phyloP scores from a whole-genome alignment of 2,113 vertebrate species.

The Pelodiscus sinensis region DNA sequence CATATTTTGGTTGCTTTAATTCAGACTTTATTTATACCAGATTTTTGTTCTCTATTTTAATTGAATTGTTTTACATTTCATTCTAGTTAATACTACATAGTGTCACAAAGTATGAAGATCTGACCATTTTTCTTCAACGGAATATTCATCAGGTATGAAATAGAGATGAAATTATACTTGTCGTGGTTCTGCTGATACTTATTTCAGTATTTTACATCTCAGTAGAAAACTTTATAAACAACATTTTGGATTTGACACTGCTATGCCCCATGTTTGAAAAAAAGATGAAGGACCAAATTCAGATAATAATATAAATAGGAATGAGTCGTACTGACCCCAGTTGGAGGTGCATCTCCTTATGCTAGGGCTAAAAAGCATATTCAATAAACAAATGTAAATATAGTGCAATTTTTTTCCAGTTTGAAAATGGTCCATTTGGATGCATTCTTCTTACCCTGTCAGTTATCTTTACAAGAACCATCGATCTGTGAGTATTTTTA shows the following conservation, averaged over 20 bases:
- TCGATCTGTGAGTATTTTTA: constrained; percentile 83
- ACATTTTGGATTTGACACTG: accelerated
- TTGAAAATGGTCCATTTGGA: constrained; percentile 86
- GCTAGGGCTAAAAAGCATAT: neutral
- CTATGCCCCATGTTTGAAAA: neutral
- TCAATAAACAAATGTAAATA: neutral
- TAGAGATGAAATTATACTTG: neutral
- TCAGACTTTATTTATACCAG: neutral
- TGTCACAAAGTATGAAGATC: constrained; percentile 81
- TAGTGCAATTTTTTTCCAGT: constrained; percentile 73
- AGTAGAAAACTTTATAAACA: neutral
- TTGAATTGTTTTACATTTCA: neutral
- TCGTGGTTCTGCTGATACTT: neutral
- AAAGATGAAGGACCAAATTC: neutral
- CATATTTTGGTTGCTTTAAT: neutral
- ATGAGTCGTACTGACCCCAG: neutral
- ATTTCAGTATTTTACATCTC: neutral
- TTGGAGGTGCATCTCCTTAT: neutral
- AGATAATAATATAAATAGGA: neutral
- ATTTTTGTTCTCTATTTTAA: neutral
- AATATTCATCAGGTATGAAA: constrained; percentile 86
- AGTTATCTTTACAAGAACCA: constrained; percentile 89
- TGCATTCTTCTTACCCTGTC: constrained; percentile 91
- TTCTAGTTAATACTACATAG: constrained; percentile 83
- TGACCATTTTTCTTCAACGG: constrained; percentile 84